These are phyloP conservation scores for Ichneumoninae sp. DNA, from an alignment of 2,888 invertebrate genomes.

Conservation along the genomic window DNA sequence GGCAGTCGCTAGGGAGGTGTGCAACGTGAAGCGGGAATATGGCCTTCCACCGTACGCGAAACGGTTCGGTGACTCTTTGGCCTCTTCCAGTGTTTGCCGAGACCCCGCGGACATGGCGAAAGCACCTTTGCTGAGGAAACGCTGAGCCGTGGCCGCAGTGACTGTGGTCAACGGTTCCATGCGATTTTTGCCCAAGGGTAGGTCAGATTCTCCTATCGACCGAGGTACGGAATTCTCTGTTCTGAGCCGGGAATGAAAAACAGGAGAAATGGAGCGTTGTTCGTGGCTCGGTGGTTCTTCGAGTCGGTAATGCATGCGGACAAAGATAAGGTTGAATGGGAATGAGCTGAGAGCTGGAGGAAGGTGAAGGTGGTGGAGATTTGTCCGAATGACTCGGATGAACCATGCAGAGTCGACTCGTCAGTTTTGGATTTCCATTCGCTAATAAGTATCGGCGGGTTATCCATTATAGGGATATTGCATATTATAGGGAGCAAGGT, in stretches of 20 bases:
- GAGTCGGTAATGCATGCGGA: conserved; percentile 2
- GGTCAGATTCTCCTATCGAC: background rate
- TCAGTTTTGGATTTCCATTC: background rate
- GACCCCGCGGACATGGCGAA: conserved; percentile 22
- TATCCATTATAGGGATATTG: background rate
- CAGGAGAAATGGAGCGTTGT: conserved; percentile 13
- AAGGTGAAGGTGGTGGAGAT: background rate
- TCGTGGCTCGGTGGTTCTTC: conserved; percentile 18
- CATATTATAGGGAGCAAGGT: background rate
- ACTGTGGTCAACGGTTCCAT: conserved; percentile 11
- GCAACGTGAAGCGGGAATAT: conserved; percentile 17
- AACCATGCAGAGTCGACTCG: background rate
- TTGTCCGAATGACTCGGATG: background rate
- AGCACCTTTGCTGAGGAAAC: conserved; percentile 18
- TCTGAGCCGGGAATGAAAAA: conserved; percentile 24
- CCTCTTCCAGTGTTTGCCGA: conserved; percentile 2
- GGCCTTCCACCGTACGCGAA: conserved; percentile 18
- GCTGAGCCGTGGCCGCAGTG: background rate
- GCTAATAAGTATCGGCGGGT: background rate
- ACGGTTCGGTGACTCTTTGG: conserved; percentile 50
- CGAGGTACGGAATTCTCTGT: conserved; percentile 16
- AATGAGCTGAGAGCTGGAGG: background rate
- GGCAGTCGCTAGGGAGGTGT: conserved; percentile 1
- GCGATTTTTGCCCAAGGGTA: conserved; percentile 22
- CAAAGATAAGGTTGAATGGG: background rate